phyloP scores from a whole-genome alignment of 2,113 vertebrate species.

The Melanerpes formicivorus region DNA sequence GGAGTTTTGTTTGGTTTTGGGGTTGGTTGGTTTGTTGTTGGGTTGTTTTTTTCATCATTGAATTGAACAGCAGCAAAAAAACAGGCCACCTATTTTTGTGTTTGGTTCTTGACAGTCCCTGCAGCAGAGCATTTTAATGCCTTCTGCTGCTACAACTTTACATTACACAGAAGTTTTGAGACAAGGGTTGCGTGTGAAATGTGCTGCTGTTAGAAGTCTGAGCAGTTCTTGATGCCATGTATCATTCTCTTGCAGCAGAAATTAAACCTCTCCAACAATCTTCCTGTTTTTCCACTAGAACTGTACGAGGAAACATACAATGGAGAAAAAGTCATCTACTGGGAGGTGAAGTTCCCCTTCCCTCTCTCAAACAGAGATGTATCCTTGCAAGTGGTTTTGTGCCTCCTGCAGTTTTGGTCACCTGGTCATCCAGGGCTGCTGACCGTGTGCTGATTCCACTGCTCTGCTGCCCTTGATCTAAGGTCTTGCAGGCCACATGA shows the following conservation, averaged over 20 bases:
- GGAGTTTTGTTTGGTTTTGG: too few species aligned
- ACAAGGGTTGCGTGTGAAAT: neutral
- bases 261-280: neutral
- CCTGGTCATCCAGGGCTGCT: neutral
- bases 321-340: slow-evolving; percentile 85
- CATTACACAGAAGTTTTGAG: neutral
- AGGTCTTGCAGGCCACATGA: neutral
- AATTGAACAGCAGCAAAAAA: neutral
- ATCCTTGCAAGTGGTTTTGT: slow-evolving; percentile 81
- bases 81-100: neutral
- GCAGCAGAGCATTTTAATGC: neutral
- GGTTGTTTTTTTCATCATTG: neutral
- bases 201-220: neutral
- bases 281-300: slow-evolving; percentile 59
- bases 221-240: neutral
- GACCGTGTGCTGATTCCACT: neutral
- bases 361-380: slow-evolving; percentile 92
- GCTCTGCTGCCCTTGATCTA: neutral
- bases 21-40: neutral
- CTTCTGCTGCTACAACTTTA: neutral
- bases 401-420: neutral
- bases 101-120: neutral
- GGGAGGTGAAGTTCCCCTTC: slow-evolving; percentile 93
- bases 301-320: slow-evolving; percentile 76
- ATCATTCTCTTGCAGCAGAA: neutral